Evolutionary conservation across 2,888 invertebrate genomes (phyloP), one percentile per base, ranked within the genome.

Genomic region (Eristalinus sepulchralis): DNA sequence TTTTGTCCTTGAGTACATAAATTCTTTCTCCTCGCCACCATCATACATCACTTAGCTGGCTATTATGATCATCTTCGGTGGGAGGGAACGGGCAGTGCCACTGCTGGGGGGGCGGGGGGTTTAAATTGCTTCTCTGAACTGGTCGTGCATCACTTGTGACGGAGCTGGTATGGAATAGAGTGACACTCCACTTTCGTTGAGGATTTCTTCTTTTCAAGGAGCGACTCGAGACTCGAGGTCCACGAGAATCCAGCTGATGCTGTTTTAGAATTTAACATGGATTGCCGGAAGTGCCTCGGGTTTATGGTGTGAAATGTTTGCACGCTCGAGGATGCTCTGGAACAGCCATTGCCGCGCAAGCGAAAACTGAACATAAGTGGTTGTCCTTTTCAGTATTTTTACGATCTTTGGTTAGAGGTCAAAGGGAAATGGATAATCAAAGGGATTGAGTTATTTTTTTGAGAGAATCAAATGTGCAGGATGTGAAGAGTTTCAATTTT

Each of bases 41-140:
- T 22, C 8, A 17, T 27, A 13, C 24, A 5, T n/a, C 53, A 5
- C n/a, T 11, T 13, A 11, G 8, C 13, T 22, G 57, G 13, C 57
- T 57, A 22, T n/a, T 9, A 57, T n/a, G 39, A 24, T 33, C 64
- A 59, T 72, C 55, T 67, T 47, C 17, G 33, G 39, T 66, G 62
- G 71, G 71, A 59, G 66, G 57, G 24, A 33, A 53, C 11, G n/a
- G 17, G 53, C 9, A 39, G 39, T 47, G 64, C 31, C 27, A 63
- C 47, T 31, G 53, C 62, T 10, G 36, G 17, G 4, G 47, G 39
- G 73, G 67, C n/a, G 36, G 17, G 4, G 47, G 39, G 73, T 73
- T 73, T 67, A 67, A 60, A 72, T 72, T 72, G 55, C 55, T 67
- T 67, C 62, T 60, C 60, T 27, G 34, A 67, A 47, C 72, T 71